These are phyloP conservation scores for Drosophila multiciliata DNA, from an alignment of 2,888 invertebrate species.

Conservation along the genomic window DNA sequence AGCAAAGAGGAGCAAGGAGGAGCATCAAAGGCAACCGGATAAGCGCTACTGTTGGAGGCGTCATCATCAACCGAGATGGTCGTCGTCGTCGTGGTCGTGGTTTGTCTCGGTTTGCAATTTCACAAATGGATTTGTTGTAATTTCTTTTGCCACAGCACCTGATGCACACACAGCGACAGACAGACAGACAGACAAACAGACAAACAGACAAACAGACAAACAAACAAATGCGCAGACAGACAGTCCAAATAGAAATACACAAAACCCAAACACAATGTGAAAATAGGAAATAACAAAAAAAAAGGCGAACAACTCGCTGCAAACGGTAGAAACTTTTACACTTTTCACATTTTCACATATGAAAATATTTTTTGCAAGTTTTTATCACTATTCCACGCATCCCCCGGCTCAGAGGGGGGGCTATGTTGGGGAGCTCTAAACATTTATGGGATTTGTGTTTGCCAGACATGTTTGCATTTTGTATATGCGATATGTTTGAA, in stretches of 20 bases:
- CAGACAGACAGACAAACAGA: conserved; percentile 29
- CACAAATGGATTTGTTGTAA: conserved; percentile 80
- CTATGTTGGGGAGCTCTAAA: conserved; percentile 43
- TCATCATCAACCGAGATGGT: conserved; percentile 35
- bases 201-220: conserved; percentile 20
- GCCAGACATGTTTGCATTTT: conserved; percentile 80
- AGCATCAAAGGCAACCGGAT: conserved; percentile 61
- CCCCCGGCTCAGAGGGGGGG: not conserved
- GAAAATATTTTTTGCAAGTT: conserved; percentile 76
- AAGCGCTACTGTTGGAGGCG: conserved; percentile 45
- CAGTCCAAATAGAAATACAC: conserved; percentile 38
- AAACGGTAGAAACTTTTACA: conserved; percentile 68
- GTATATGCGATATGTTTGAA: conserved; percentile 79
- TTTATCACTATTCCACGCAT: conserved; percentile 61
- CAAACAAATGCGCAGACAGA: conserved; percentile 7
- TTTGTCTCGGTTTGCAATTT: conserved; percentile 77
- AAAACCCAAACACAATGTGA: conserved; percentile 58
- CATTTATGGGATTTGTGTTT: conserved; percentile 83
- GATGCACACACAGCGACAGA: conserved; percentile 73
- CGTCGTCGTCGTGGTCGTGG: conserved; percentile 44
- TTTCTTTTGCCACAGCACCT: conserved; percentile 79
- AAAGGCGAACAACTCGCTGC: conserved; percentile 24
- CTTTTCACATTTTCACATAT: conserved; percentile 78
- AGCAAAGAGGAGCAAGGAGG: not conserved
- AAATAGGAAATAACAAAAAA: conserved; percentile 60